Conservation (phyloP, 2,797 vertebrate genomes). For the Alauda arvensis region DNA sequence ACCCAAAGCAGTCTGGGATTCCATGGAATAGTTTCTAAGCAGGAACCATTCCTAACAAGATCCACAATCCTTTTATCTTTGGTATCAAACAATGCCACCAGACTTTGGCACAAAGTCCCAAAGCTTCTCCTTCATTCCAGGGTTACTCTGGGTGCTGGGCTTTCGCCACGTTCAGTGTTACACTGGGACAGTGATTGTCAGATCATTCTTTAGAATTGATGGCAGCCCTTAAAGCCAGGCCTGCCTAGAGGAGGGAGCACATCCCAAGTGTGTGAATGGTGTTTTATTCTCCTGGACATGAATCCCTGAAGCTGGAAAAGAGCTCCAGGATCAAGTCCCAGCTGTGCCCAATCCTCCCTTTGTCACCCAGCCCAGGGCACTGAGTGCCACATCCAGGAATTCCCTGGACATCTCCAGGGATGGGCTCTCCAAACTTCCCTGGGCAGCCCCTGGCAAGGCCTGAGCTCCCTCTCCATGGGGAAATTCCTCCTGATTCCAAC, state of each 20-base stretch:
- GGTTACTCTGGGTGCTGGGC: not conserved
- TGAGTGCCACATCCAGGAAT: not conserved
- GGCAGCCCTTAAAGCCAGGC: not conserved
- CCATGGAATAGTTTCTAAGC: not conserved
- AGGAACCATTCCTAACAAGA: not conserved
- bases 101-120: not conserved
- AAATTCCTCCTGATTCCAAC: not conserved
- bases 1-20: not conserved
- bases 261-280: not conserved
- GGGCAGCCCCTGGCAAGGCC: not conserved
- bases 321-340: too few relatives aligned
- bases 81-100: not conserved
- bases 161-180: too few relatives aligned
- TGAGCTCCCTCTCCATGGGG: rapidly evolving
- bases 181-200: not conserved
- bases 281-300: not conserved
- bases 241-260: not conserved
- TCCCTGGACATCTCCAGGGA: not conserved
- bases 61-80: not conserved
- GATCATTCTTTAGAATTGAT: not conserved
- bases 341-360: rapidly evolving
- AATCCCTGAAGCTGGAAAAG: not conserved
- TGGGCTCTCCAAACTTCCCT: not conserved
- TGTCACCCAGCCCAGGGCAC: not conserved
- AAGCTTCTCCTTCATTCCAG: not conserved